Evolutionary conservation across 2,888 invertebrate genomes (phyloP), one percentile per base, ranked within the genome.

Genomic region (Drosophila monieri): DNA sequence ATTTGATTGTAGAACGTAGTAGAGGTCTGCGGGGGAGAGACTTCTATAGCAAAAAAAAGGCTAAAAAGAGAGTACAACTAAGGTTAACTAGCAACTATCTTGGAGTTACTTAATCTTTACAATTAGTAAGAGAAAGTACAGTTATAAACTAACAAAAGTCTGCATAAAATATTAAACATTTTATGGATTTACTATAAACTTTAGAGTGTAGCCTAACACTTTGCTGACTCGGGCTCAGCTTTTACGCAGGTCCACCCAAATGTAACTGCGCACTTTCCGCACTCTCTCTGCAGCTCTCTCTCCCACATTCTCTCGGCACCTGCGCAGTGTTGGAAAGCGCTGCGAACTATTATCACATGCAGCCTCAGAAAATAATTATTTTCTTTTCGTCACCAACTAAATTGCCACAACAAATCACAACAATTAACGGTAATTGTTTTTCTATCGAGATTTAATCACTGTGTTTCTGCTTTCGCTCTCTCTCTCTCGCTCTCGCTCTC

Each of bases 1-100:
- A 87, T 85, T 84, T 77, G 69, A 77, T 83, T 83, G 80, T 88
- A 83, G 83, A 88, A 88, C 85, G 88, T 88, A 84, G 83, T 85
- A 88, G 83, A 51, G 47, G 69, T 53, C 32, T 56, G 52, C 51
- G 32, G 6, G 25, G 23, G 12, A 43, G 15, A 41, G 51, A 49
- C 32, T 15, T 23, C 8, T 27, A 1, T 25, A 25, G 1, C 1
- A 12, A 54, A 47, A 8, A 25, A 43, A 30, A 10, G 41, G 30
- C 48, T 6, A 47, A 39, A 1, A 21, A 9, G 27, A 32, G 49
- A 25, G 10, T 41, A 18, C 14, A 18, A 18, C 15, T 41, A 41
- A 15, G 5, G 15, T 9, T 41, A 8, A 18, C 8, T 12, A 8
- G 1, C 6, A n/a, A 35, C 0, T 14, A 1, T 35, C 2, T 35